Base-by-base conservation (phyloP, 2,797 vertebrate species). In the Ficedula albicollis region DNA sequence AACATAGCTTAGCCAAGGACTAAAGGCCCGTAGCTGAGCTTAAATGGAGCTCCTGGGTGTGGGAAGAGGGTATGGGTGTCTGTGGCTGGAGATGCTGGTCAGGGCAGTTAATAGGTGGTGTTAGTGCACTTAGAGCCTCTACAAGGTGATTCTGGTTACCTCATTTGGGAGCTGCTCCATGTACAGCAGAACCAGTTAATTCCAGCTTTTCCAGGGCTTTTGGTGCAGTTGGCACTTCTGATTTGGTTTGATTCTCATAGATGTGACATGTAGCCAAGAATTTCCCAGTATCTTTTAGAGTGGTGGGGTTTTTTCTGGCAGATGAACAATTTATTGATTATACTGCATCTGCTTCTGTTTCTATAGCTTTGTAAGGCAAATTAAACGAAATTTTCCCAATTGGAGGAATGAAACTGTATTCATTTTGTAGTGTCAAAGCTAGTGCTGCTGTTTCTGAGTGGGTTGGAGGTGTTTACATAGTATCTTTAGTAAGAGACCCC, bases 221-320 rank as follows among this genome's bases (percentile, higher is more conserved):
- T 75, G 21, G 21, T 84, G 43, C 25, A 26, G 9, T 23, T 93
- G 48, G 19, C 25, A 38, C 22, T 69, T 78, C 25, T 58, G n/a
- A 43, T 82, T 93, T 82, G 13, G 34, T 51, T 48, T 74, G 10
- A 5, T 90, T 25, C 20, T 82, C 4, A 5, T 9, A 39, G 19
- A 62, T 3, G 13, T 78, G 49, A 69, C 36, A 17, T 0, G 0
- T 9, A 82, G 51, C 29, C 30, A 49, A n/a, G 41, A 76, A 87
- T 91, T 84, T 88, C 58, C 30, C 19, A 38, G 7, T 87, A 5
- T 63, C 13, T 87, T 77, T 76, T 68, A 76, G 13, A 73, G 58
- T 30, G 16, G 8, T 70, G 22, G 2, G 1, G 0, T 1, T 25
- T 36, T 34, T 52, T 62, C 13, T 30, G 5, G 5, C 76, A 3